Percentiles rank a stretch among this genome's conserved stretches.
Evolutionary conservation across 2,113 vertebrate species (phyloP).

Genomic region (Motacilla alba): DNA sequence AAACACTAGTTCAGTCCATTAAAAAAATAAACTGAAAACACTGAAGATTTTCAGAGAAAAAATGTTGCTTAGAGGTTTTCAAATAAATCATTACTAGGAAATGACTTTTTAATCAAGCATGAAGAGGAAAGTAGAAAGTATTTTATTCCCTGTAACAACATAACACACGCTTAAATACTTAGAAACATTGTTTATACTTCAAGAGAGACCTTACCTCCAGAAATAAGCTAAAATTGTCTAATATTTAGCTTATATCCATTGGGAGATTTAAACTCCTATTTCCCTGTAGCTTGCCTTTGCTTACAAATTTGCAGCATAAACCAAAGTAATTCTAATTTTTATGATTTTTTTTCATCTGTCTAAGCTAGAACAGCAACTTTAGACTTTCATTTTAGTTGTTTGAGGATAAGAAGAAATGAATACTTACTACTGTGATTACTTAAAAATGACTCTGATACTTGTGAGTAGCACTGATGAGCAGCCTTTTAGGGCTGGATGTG

Average conservation of each 20-base stretch:
- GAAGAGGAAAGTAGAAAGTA: neutral
- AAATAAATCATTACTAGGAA: neutral
- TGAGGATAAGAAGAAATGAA: neutral
- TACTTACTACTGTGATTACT: neutral
- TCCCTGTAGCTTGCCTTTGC: neutral
- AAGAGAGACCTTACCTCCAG: neutral
- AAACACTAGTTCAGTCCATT: neutral
- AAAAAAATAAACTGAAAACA: neutral
- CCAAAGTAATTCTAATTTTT: neutral
- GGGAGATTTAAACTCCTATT: neutral
- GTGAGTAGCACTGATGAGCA: neutral
- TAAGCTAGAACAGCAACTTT: neutral
- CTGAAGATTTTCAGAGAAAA: neutral
- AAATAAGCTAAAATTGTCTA: neutral
- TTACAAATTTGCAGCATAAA: neutral
- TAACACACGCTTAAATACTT: neutral
- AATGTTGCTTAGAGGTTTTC: neutral
- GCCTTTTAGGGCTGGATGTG: neutral
- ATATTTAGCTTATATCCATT: neutral
- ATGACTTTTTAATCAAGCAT: constrained; percentile 3
- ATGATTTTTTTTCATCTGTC: neutral
- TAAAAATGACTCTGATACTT: neutral
- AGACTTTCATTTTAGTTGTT: neutral
- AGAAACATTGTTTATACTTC: neutral
- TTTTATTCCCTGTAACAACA: neutral